Base-by-base conservation (phyloP, 2,797 vertebrate species). In the Epinephelus awoara region DNA sequence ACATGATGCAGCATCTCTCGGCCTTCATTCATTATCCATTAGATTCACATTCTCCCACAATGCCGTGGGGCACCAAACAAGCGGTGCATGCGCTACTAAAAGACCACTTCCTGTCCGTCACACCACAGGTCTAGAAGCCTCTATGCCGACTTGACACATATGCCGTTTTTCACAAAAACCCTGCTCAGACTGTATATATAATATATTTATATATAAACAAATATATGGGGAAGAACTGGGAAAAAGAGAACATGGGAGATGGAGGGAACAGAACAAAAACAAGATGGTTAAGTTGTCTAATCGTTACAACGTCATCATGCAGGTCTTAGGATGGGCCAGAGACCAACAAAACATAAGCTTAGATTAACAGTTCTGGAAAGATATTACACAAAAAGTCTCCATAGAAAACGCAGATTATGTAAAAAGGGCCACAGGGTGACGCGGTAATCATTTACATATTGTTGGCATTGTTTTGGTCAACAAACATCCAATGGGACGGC, bases 391-490 rank as follows among this genome's bases (percentile, higher is more conserved):
- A 98, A 97, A 96, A 96, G 95, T 96, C 96, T 97, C 96, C 96
- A 96, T 98, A 99, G 95, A 98, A 99, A 99, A 98, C 55, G 85
- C 87, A 95, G 96, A 96, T 96, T 95, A 98, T 97, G 97, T 96
- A 98, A 98, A 98, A 98, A 97, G 97, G 96, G 97, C 97, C 97
- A 98, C 96, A 96, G 97, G 96, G 96, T 96, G 97, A 97, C 96
- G 89, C 90, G 82, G 96, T 96, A 74, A 96, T 97, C 96, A 97
- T 97, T 96, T 98, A 98, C 97, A 98, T 56, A 95, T 84, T 96
- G 96, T 98, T 98, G 97, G 96, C 97, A 97, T 97, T 92, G 95
- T 98, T 98, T 98, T 98, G 97, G 98, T 99, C 97, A 95, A 97
- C 96, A 96, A 96, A 97, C 96, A 96, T 96, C 96, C 95, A 95